These are phyloP conservation scores for Hipposideros larvatus DNA, from an alignment of 2,797 vertebrate genomes.

Conservation along the genomic window DNA sequence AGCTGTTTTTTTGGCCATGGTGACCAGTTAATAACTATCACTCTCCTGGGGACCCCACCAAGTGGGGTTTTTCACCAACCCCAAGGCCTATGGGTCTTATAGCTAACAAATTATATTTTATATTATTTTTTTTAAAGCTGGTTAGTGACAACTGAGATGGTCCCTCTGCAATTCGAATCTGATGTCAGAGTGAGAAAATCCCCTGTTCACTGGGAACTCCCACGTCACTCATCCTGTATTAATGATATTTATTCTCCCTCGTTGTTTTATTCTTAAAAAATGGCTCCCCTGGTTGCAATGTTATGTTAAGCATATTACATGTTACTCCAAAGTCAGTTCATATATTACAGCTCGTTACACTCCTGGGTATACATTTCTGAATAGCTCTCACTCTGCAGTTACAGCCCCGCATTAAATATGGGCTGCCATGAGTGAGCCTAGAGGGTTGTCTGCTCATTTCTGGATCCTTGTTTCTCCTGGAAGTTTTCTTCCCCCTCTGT, in stretches of 20 bases:
- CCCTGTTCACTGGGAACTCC: slow-evolving; percentile 64
- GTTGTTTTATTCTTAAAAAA: slow-evolving; percentile 75
- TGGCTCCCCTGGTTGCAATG: slow-evolving; percentile 77
- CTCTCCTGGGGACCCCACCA: neutral
- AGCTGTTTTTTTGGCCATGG: neutral
- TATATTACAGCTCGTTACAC: slow-evolving; percentile 71
- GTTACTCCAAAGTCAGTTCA: slow-evolving; percentile 79
- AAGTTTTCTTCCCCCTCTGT: neutral
- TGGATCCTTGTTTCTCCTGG: slow-evolving; percentile 65
- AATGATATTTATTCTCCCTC: slow-evolving; percentile 72
- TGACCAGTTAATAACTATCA: neutral
- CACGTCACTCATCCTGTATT: slow-evolving; percentile 71
- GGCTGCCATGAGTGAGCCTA: slow-evolving; percentile 58
- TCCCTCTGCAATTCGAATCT: slow-evolving; percentile 67
- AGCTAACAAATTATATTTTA: slow-evolving; percentile 69
- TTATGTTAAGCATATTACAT: slow-evolving; percentile 82
- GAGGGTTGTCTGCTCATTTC: slow-evolving; percentile 25
- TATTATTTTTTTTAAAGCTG: slow-evolving; percentile 49
- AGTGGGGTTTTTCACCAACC: neutral
- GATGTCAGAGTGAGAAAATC: slow-evolving; percentile 78
- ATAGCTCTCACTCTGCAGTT: slow-evolving; percentile 72
- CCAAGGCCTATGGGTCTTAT: slow-evolving; percentile 7
- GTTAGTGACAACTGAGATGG: slow-evolving; percentile 65
- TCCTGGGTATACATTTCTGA: slow-evolving; percentile 72
- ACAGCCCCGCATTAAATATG: slow-evolving; percentile 70